Base-by-base conservation (phyloP, 2,797 vertebrate genomes). In the Peromyscus melanophrys region DNA sequence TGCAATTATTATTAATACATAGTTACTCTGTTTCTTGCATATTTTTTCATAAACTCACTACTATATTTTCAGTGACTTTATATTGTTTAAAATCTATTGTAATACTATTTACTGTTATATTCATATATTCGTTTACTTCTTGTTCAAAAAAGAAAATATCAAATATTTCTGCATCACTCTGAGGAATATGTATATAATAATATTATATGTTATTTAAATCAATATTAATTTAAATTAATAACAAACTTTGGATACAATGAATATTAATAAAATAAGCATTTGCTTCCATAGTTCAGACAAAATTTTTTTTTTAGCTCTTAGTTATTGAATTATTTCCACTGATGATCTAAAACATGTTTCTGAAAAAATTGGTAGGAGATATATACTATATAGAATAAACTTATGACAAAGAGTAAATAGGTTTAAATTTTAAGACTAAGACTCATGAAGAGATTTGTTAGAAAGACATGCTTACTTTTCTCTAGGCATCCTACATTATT, bases 391-490 rank as follows among this genome's bases (percentile, higher is more conserved):
- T 95, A 76, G 65, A 93, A 86, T 86, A 81, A 61, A 84, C 11
- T 96, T 95, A 59, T 95, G 37, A 76, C 71, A 89, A 93, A 93
- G 87, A 67, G 40, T 34, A 19, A 89, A 77, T 52, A 89, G 37
- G 59, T 93, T 89, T 87, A 91, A 67, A 84, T 78, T 96, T 92
- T 83, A 83, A 91, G 92, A 97, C 81, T 63, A 46, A 95, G 12
- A 85, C 43, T 40, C 67, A 13, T 77, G 13, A 95, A 92, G 65
- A 93, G 3, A 46, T 92, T 88, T 95, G 77, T 94, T 96, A 92
- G 55, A 95, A 87, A 96, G 84, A 49, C 59, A 89, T 81, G 55
- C 94, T 95, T 93, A 55, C 31, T 29, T 92, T 97, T 97, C 89
- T 96, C 73, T 90, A 85, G 82, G 86, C 78, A 59, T 92, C 57